Conservation (phyloP, 2,888 invertebrate genomes). For the Drosophila anomelani region DNA sequence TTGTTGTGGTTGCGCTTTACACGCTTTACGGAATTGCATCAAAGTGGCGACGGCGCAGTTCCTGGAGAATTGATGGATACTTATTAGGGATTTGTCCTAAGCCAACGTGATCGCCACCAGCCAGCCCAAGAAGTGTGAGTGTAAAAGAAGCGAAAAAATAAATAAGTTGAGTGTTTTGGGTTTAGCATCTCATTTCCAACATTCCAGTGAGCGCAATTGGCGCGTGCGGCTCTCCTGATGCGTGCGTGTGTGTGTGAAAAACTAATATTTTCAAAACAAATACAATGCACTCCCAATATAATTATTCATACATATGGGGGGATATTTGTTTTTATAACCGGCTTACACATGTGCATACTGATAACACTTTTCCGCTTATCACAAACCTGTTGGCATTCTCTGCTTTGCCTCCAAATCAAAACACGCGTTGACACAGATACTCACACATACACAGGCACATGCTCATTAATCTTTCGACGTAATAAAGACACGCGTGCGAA, state of each 20-base stretch:
- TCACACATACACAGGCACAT: background rate
- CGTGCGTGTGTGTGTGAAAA: slow-evolving; percentile 5
- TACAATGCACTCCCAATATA: background rate
- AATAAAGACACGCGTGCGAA: slow-evolving; percentile 14
- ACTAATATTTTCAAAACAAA: slow-evolving; percentile 6
- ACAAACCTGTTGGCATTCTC: slow-evolving; percentile 20
- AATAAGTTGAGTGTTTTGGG: slow-evolving; percentile 9
- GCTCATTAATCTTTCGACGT: slow-evolving; percentile 12
- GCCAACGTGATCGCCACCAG: background rate
- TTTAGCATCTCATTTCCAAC: background rate
- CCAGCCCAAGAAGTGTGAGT: slow-evolving; percentile 5
- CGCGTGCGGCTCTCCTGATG: slow-evolving; percentile 36
- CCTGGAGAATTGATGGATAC: slow-evolving; percentile 1
- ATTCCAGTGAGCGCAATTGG: slow-evolving; percentile 8
- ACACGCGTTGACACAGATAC: slow-evolving; percentile 2
- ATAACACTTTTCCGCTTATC: slow-evolving; percentile 25
- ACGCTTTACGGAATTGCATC: slow-evolving; percentile 12
- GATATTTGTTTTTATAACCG: slow-evolving; percentile 16
- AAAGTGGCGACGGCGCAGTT: background rate
- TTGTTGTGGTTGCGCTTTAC: slow-evolving; percentile 55
- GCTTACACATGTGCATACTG: slow-evolving; percentile 11
- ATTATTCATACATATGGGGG: background rate
- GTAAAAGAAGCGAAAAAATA: background rate
- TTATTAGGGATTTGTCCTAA: background rate
- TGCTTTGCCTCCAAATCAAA: slow-evolving; percentile 16